Percentiles rank a stretch among this genome's conserved stretches.
Conservation (phyloP, 2,888 invertebrate genomes). For the Globia sparganii region DNA sequence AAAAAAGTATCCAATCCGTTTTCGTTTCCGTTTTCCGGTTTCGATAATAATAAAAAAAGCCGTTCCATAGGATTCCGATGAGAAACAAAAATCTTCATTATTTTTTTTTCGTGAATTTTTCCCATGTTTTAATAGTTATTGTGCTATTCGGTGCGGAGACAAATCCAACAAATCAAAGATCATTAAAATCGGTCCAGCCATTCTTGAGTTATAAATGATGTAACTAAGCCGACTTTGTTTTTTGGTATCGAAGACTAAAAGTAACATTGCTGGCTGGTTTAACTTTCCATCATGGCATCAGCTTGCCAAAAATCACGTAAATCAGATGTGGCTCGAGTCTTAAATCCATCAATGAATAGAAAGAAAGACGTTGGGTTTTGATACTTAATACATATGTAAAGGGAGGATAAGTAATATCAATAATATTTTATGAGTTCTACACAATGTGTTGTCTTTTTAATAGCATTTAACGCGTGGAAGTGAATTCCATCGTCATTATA, state of each 20-base stretch:
- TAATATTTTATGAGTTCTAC: constrained; percentile 7
- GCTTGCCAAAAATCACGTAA: background rate
- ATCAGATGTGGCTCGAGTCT: background rate
- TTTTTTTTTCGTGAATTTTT: no score
- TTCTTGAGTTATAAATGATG: no score
- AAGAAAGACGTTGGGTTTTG: background rate
- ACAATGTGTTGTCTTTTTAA: constrained; percentile 22
- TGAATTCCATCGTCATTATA: constrained; percentile 28
- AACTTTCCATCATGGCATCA: background rate
- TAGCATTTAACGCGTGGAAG: constrained; percentile 12
- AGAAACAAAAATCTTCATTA: no score
- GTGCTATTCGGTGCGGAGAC: no score
- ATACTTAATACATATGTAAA: background rate
- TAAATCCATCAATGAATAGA: background rate
- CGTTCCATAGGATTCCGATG: no score
- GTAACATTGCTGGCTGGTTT: background rate
- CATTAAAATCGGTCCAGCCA: no score
- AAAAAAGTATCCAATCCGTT: no score
- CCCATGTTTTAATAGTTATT: no score
- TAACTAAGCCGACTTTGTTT: no score
- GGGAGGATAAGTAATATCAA: background rate
- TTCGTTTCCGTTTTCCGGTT: no score
- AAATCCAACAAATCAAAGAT: no score
- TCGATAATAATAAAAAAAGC: no score
- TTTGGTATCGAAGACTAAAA: background rate